Base-by-base conservation (phyloP, 2,888 invertebrate species). In the Gastrophysa polygoni region DNA sequence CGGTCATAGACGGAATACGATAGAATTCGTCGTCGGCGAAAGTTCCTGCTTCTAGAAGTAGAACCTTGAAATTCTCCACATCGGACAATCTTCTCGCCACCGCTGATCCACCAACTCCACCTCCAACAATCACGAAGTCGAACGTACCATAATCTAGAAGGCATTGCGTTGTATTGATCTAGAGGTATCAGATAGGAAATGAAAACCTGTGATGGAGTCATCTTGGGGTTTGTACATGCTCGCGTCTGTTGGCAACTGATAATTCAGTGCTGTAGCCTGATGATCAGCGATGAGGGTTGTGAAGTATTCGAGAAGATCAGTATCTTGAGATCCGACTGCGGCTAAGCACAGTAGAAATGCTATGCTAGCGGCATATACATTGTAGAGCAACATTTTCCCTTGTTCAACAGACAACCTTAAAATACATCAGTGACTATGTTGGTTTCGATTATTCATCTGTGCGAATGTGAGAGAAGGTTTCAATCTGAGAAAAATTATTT, bases 71-170 rank as follows among this genome's bases (percentile, higher is more conserved):
- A 17, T 60, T 59, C 7, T 56, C 7, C 8, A 69, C 57, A 66
- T 71, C 71, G 8, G 70, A 69, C 2, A 71, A 57, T 50, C 71
- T 46, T 28, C 63, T 69, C 1, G 71, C 69, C 52, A 71, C 63
- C 1, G 69, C 69, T 8, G 67, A 63, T 7, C 71, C 71, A 7
- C 65, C 64, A 1, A 70, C 68, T 14, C 70, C 71, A 10, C 68
- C 68, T 17, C 71, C 71, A 1, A 71, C 62, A 1, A 71, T 52
- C 20, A 71, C 63, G 46, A 70, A 71, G 48, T 71, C 70, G 48
- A 58, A 69, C 4, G 51, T 24, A 1, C 68, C 70, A 51, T 61
- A 62, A 59, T 70, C 71, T 71, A 7, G 7, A 24, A 24, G 7
- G 3, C 24, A 24, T n/a, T n/a, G n/a, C n/a, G n/a, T n/a, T n/a